Evolutionary conservation across 2,113 vertebrate genomes (phyloP), one percentile per base, ranked within the genome.

Genomic region (Zosterops borbonicus): DNA sequence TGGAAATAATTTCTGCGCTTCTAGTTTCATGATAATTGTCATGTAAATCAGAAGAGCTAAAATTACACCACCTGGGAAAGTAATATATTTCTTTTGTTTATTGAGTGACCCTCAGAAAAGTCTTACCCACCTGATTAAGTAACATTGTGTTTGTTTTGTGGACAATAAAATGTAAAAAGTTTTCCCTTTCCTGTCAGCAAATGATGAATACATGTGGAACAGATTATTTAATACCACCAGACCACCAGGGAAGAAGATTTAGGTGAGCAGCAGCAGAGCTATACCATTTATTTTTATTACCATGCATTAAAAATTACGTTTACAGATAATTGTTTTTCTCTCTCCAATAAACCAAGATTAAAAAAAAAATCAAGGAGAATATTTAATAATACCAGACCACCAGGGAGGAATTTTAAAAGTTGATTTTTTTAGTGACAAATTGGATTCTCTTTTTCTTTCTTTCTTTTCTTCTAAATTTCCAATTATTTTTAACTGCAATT

Each of bases 261-360:
- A 98, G 98, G 98, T 98, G 98, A 98, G 97, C 97, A 97, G 98
- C 97, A 44, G 97, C 97, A 98, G 97, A 98, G 98, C 98, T 96
- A 95, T 98, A 97, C 98, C 98, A 98, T 98, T 98, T 98, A 98
- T 98, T 98, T 98, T 98, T 98, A 98, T 98, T 98, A 98, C 98
- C 97, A 97, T 97, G 97, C 98, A 98, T 98, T 98, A 98, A 98
- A 98, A 98, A 98, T 98, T 98, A 98, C 70, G 69, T 98, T 98
- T 98, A 98, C 97, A 98, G 98, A 98, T 98, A 98, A 98, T 98
- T 98, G 98, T 98, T 98, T 98, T 98, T 98, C 98, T 98, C 97
- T 91, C 96, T 97, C 97, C 98, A 98, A 98, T 98, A 98, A 98
- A 98, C 96, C 93, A 96, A 97, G 96, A 98, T 97, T 85, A 95